phyloP scores from a whole-genome alignment of 2,797 vertebrate species.

The Parauchenoglanis punctatus region DNA sequence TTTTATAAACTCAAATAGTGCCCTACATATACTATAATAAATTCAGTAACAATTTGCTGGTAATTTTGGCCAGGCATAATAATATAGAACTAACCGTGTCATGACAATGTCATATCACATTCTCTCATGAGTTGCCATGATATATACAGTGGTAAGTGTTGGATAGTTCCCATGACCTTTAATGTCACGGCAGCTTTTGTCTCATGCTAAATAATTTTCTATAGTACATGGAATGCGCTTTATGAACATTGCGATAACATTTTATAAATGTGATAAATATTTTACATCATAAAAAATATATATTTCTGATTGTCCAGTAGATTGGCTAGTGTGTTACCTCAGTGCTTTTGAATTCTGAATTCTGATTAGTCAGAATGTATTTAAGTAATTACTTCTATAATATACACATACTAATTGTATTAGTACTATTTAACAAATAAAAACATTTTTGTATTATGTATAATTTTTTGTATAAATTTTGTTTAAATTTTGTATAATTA shows the following conservation, averaged over 20 bases:
- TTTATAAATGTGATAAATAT: not conserved
- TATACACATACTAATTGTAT: not conserved
- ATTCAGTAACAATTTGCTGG: not conserved
- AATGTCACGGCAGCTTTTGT: not conserved
- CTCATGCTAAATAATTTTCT: not conserved
- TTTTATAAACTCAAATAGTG: not conserved
- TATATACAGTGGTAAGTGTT: not conserved
- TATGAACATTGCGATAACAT: not conserved
- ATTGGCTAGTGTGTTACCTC: not conserved
- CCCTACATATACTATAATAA: not conserved
- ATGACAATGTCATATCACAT: not conserved
- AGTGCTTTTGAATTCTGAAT: not conserved
- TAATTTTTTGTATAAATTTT: too few species aligned
- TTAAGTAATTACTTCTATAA: not conserved
- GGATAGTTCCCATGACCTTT: not conserved
- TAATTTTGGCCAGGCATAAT: not conserved
- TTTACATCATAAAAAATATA: not conserved
- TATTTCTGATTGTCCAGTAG: not conserved
- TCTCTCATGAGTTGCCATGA: not conserved
- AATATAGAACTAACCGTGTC: not conserved
- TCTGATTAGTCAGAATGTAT: not conserved
- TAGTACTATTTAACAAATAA: not conserved
- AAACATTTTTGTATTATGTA: not conserved
- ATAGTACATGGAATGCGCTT: not conserved
- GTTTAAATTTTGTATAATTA: not conserved